Percentiles rank a stretch among this genome's conserved stretches.
phyloP scores from a whole-genome alignment of 1,140 invertebrate species.

The Zophobas morio region DNA sequence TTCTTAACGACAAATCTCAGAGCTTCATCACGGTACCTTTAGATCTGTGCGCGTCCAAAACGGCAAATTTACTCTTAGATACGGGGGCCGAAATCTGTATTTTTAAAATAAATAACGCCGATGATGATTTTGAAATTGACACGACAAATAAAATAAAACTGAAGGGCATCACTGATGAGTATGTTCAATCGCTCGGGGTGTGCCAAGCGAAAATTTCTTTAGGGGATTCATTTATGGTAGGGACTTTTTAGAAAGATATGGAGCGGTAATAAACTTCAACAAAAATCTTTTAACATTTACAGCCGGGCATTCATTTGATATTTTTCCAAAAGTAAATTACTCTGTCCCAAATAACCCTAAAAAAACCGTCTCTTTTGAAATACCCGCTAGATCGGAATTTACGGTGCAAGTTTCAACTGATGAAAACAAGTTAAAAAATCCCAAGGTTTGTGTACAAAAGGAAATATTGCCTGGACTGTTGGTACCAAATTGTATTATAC shows the following conservation, averaged over 20 bases:
- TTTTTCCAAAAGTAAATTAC: conserved; percentile 12
- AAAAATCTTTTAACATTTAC: neutral
- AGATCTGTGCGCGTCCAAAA: conserved; percentile 8
- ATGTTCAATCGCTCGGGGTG: conserved; percentile 1
- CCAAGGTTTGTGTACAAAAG: conserved; percentile 11
- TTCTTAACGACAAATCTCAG: neutral
- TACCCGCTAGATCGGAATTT: neutral
- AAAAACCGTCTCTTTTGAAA: neutral
- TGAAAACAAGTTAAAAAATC: neutral
- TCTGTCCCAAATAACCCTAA: neutral
- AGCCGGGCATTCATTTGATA: neutral
- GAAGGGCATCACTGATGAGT: conserved; percentile 2
- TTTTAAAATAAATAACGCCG: conserved; percentile 6
- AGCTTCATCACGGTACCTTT: neutral
- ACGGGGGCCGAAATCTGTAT: conserved; percentile 13
- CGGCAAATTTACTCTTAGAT: neutral
- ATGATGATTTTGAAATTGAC: conserved; percentile 9
- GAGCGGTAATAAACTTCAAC: conserved; percentile 1
- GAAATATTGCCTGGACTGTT: conserved; percentile 17
- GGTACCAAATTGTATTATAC: conserved; percentile 8
- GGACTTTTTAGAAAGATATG: conserved; percentile 2
- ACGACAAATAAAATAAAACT: neutral
- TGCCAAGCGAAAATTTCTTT: conserved; percentile 6
- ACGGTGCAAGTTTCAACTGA: neutral
- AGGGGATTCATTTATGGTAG: neutral